These are phyloP conservation scores for Anaspis maculata DNA, from an alignment of 2,888 invertebrate species.

Conservation along the genomic window DNA sequence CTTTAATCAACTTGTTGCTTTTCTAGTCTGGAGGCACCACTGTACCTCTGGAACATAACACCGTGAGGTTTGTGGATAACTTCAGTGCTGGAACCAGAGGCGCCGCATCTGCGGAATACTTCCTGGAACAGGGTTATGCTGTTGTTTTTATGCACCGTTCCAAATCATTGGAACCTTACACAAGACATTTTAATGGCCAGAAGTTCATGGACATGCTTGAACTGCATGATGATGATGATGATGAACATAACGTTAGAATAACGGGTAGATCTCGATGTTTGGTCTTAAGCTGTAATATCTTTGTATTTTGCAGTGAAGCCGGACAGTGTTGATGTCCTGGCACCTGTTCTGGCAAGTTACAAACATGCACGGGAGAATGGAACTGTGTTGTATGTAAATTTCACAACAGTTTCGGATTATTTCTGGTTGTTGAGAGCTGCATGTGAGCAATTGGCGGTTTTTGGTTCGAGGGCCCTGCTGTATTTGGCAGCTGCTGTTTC, in stretches of 20 bases:
- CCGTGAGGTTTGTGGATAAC: conserved; percentile 97
- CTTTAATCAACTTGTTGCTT: too few relatives aligned
- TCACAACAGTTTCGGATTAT: conserved; percentile 85
- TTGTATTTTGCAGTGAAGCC: conserved; percentile 52
- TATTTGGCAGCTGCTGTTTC: conserved; percentile 98
- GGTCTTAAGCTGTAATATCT: conserved; percentile 1
- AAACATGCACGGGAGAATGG: conserved; percentile 69
- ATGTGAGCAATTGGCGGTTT: conserved; percentile 64
- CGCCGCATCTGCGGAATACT: conserved; percentile 91
- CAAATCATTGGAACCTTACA: conserved; percentile 87
- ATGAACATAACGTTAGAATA: conserved; percentile 58
- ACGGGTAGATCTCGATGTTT: conserved; percentile 45
- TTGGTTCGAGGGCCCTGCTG: conserved; percentile 66
- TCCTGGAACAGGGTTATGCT: conserved; percentile 77
- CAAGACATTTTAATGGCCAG: conserved; percentile 74
- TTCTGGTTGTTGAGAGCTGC: conserved; percentile 81
- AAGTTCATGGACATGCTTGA: conserved; percentile 74
- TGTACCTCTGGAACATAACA: conserved; percentile 92
- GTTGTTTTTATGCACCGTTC: conserved; percentile 90
- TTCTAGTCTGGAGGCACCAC: conserved; percentile 91
- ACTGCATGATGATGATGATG: too few relatives aligned
- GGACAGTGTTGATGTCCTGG: conserved; percentile 63
- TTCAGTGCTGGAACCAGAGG: conserved; percentile 97
- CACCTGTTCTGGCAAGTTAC: conserved; percentile 66
- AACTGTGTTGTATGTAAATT: conserved; percentile 66